These are phyloP conservation scores for Loxodonta africana DNA, from an alignment of 2,113 vertebrate species.

Conservation along the genomic window DNA sequence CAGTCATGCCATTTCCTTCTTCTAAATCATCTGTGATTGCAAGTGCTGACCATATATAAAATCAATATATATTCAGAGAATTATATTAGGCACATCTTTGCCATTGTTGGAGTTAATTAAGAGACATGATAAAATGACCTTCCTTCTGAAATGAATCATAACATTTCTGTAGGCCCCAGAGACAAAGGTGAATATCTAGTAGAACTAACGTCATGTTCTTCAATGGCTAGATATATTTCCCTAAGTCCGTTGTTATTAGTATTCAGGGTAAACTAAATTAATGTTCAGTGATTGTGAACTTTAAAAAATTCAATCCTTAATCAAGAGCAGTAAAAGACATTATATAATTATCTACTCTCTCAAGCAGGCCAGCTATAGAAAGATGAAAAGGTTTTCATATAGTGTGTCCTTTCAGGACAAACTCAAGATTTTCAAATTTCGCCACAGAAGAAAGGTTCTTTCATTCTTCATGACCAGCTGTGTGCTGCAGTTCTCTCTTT, in stretches of 20 bases:
- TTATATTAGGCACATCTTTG: background rate
- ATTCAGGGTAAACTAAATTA: background rate
- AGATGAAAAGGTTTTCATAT: background rate
- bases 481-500: background rate
- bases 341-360: background rate
- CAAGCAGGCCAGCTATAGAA: background rate
- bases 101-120: background rate
- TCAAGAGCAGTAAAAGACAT: background rate
- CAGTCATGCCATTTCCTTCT: background rate
- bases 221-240: background rate
- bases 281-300: background rate
- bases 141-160: background rate
- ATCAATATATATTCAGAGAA: slow-evolving; percentile 31
- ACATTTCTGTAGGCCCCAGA: background rate
- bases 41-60: slow-evolving; percentile 25
- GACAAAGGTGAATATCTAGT: background rate
- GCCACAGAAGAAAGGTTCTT: background rate
- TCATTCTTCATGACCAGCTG: background rate
- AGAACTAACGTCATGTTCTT: background rate
- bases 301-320: background rate
- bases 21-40: slow-evolving; percentile 18
- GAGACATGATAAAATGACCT: background rate
- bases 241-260: background rate
- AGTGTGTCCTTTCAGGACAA: background rate
- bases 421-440: background rate